Conservation (phyloP, 2,888 invertebrate genomes). For the Xestoiulus laeticollis region DNA sequence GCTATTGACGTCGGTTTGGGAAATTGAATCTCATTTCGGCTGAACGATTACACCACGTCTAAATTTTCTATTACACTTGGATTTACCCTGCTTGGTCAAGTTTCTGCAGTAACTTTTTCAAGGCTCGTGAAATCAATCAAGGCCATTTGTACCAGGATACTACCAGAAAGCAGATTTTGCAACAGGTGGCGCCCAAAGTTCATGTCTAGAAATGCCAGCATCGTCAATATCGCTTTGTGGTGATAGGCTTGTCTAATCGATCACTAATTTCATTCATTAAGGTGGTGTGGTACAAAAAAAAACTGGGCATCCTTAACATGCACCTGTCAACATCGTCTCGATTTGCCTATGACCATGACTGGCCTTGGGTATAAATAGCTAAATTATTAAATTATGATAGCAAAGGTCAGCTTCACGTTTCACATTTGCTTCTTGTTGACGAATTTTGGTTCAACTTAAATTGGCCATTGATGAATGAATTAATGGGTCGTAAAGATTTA, state of each 20-base stretch:
- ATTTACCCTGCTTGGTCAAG: not conserved
- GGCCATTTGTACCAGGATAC: not conserved
- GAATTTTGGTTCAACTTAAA: too few relatives aligned
- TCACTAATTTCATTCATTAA: not conserved
- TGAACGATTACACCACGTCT: not conserved
- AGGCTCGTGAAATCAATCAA: not conserved
- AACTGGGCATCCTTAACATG: too few relatives aligned
- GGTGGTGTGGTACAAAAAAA: too few relatives aligned
- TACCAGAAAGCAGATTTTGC: not conserved
- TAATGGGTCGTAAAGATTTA: too few relatives aligned
- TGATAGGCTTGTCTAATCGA: not conserved
- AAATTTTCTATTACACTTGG: not conserved
- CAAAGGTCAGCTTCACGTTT: too few relatives aligned
- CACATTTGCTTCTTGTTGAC: too few relatives aligned
- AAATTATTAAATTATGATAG: too few relatives aligned
- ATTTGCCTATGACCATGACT: too few relatives aligned
- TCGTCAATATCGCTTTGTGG: not conserved
- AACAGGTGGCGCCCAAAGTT: not conserved
- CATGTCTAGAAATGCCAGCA: not conserved
- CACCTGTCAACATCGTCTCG: too few relatives aligned
- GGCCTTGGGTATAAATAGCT: too few relatives aligned
- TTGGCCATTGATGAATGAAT: too few relatives aligned
- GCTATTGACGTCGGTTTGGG: not conserved
- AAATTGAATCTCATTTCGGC: slow-evolving; percentile 3
- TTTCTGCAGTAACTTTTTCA: not conserved